Base-by-base conservation (phyloP, 2,888 invertebrate species). In the Tinea trinotella region DNA sequence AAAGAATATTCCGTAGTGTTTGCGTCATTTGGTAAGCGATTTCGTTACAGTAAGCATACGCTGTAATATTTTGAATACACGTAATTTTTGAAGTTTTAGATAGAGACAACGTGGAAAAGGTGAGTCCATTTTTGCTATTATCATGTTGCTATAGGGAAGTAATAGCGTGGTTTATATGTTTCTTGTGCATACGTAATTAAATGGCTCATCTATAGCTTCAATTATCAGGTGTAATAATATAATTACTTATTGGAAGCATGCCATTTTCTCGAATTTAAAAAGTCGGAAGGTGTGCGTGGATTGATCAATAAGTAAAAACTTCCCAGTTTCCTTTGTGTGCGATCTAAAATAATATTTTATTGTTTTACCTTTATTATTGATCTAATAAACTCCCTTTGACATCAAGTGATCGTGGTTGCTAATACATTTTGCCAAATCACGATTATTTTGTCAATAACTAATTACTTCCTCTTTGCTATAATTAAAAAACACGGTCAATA, bases 381-480 rank as follows among this genome's bases (percentile, higher is more conserved):
- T 30, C 30, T 30, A 30, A 30, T n/a, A 30, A 30, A n/a, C n/a
- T n/a, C n/a, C n/a, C n/a, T n/a, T n/a, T n/a, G n/a, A 2, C 30
- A 30, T 30, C 7, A 7, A 2, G 3, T 10, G 9, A 10, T 30
- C 7, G n/a, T 7, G 30, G 30, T 4, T 30, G 30, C n/a, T 30
- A 30, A 10, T 4, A 10, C n/a, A 30, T 4, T 30, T 30, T 30
- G 30, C 30, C 7, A 10, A 30, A 30, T 30, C 30, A 30, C 7
- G 30, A 30, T 30, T 30, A 7, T n/a, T n/a, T n/a, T n/a, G n/a
- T n/a, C n/a, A n/a, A n/a, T n/a, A n/a, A n/a, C n/a, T n/a, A 44
- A 3, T 5, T 20, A 19, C 15, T 56, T 44, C 56, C 44, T 52
- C 56, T 53, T 52, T 56, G 56, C 56, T 54, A 52, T 56, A 54